These are phyloP conservation scores for Selene dorsalis DNA, from an alignment of 2,797 vertebrate genomes.

Conservation along the genomic window DNA sequence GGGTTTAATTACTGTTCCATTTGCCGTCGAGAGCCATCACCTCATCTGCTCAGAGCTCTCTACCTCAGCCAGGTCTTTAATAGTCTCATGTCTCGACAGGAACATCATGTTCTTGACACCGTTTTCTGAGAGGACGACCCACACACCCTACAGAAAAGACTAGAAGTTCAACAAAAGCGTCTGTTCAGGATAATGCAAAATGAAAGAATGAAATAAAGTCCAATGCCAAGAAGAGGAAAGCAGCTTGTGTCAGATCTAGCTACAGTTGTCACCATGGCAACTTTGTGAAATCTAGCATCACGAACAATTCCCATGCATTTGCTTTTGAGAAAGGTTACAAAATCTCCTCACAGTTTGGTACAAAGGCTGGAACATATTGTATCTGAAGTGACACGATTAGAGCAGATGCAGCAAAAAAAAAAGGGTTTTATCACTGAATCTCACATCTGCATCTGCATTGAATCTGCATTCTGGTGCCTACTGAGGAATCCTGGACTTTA, in stretches of 20 bases:
- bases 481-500: neutral
- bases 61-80: slow-evolving; percentile 36
- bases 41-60: slow-evolving; percentile 42
- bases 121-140: slow-evolving; percentile 39
- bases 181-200: slow-evolving; percentile 8
- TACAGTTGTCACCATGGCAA: neutral
- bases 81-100: slow-evolving; percentile 34
- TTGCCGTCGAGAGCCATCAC: slow-evolving; percentile 48
- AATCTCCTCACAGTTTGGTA: slow-evolving; percentile 13
- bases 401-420: neutral
- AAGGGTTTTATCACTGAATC: neutral
- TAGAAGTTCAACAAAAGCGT: slow-evolving; percentile 8
- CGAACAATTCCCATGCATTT: slow-evolving; percentile 26
- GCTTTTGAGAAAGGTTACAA: slow-evolving; percentile 44
- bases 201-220: slow-evolving; percentile 9
- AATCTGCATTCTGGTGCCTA: neutral
- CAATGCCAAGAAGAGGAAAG: neutral
- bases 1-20: slow-evolving; percentile 44
- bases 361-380: slow-evolving; percentile 1
- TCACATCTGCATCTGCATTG: too few species aligned
- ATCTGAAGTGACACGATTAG: neutral
- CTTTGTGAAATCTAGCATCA: slow-evolving; percentile 22
- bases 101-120: slow-evolving; percentile 51
- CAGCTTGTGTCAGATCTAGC: slow-evolving; percentile 17
- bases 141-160: slow-evolving; percentile 4